A percentile compares a stretch with the other conserved stretches of the same genome.
These are phyloP conservation scores for Polydrusus cervinus DNA, from an alignment of 2,888 invertebrate genomes.

Conservation along the genomic window DNA sequence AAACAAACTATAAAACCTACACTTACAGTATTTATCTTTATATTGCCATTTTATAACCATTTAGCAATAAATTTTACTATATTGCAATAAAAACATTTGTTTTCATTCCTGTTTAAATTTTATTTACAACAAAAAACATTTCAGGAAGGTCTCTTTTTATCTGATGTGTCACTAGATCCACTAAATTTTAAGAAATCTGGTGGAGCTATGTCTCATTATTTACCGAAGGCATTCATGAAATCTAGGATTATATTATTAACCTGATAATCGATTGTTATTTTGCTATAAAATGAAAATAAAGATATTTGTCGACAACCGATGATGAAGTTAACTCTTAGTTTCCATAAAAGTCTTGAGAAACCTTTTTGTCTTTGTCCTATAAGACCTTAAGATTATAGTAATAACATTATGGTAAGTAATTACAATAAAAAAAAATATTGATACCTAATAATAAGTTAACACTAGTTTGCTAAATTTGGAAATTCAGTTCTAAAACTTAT, in stretches of 20 bases:
- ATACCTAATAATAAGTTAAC: slow-evolving; percentile 35
- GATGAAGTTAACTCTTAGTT: too few species aligned
- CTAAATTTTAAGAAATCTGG: not conserved
- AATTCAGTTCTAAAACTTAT: slow-evolving; percentile 54
- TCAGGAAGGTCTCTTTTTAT: not conserved
- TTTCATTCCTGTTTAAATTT: slow-evolving; percentile 23
- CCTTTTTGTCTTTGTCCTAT: not conserved
- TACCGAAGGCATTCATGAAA: too few species aligned
- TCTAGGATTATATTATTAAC: too few species aligned
- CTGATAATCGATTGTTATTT: too few species aligned
- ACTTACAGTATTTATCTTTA: slow-evolving; percentile 29
- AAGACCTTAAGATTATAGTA: not conserved
- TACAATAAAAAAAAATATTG: slow-evolving; percentile 23
- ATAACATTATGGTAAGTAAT: slow-evolving; percentile 17
- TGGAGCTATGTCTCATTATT: not conserved
- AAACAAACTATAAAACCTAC: slow-evolving; percentile 11
- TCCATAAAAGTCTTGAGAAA: too few species aligned
- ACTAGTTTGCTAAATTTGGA: slow-evolving; percentile 21
- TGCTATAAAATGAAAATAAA: too few species aligned
- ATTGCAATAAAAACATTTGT: slow-evolving; percentile 15
- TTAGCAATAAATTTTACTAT: slow-evolving; percentile 31
- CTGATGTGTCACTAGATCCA: not conserved
- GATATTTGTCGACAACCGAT: too few species aligned
- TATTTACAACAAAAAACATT: slow-evolving; percentile 34
- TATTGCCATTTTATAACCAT: slow-evolving; percentile 24